These are phyloP conservation scores for Berghia stephanieae DNA, from an alignment of 1,140 invertebrate species.

Conservation along the genomic window DNA sequence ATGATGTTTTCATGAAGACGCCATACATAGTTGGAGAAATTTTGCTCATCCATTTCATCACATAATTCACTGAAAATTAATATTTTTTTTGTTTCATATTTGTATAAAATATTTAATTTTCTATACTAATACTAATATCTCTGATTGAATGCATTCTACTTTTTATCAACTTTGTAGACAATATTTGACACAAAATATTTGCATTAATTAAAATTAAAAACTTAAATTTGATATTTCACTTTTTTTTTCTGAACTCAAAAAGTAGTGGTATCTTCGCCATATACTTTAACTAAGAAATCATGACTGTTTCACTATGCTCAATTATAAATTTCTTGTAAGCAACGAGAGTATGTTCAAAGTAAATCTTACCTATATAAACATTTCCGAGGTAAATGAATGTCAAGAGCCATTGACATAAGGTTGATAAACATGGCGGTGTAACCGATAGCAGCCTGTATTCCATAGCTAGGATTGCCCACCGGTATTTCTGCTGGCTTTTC, in stretches of 20 bases:
- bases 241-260: background rate
- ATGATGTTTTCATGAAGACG: conserved; percentile 26
- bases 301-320: background rate
- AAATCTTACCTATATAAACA: conserved; percentile 19
- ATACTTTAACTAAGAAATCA: background rate
- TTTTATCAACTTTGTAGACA: background rate
- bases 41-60: conserved; percentile 19
- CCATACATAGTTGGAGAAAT: conserved; percentile 33
- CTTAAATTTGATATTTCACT: background rate
- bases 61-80: conserved; percentile 3
- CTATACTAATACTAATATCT: too few species aligned
- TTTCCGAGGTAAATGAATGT: conserved; percentile 19
- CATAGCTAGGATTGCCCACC: conserved; percentile 27
- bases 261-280: background rate
- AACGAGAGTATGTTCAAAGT: background rate
- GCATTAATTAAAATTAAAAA: background rate
- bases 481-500: conserved; percentile 25
- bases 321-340: too few species aligned
- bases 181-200: background rate
- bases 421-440: conserved; percentile 21
- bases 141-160: too few species aligned
- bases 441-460: conserved; percentile 11
- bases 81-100: background rate
- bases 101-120: background rate
- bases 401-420: background rate